Base-by-base conservation (phyloP, 2,113 vertebrate genomes). In the Sylvietta virens region DNA sequence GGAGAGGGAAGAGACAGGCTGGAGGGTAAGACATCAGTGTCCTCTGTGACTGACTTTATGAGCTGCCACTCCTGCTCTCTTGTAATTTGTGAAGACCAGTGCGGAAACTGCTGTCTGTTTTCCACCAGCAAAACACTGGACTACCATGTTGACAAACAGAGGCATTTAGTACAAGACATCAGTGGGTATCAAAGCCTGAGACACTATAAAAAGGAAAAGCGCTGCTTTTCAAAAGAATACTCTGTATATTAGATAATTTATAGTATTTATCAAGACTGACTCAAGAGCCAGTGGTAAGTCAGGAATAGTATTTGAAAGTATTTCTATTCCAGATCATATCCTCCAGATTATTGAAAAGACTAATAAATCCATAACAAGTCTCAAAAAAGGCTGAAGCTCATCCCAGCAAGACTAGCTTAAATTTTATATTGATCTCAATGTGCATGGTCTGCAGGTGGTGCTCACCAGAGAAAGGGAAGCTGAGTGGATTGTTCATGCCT, bases 271-370 rank as follows among this genome's bases (percentile, higher is more conserved):
- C n/a, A 65, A 57, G 30, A 39, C 27, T 54, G 20, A 42, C 5
- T 74, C 6, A 10, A 16, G 6, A 70, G 14, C 20, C 24, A 70
- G 22, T 2, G 4, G 18, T 51, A 45, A 44, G 6, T 66, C 42
- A 71, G 33, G 23, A 66, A 23, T 4, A 72, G 8, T 0, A 0
- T 74, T 45, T 33, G 7, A 12, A 23, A 42, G 9, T 61, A 45
- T 47, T 86, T 86, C 33, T 70, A 0, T 65, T 81, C 60, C 42
- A 56, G 22, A 21, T 81, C 33, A 48, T 79, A 54, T 47, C 39
- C 10, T 96, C 27, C 27, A 47, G 39, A 15, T 73, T 70, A 54
- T 15, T 84, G 33, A 70, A 40, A 86, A 92, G 33, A 42, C 23
- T 54, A 57, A 26, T 17, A 89, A 83, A 92, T 65, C 33, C 12